Percentiles rank a stretch among this genome's conserved stretches.
phyloP scores from a whole-genome alignment of 2,888 invertebrate genomes.

The Lasioglossum leucozonium region DNA sequence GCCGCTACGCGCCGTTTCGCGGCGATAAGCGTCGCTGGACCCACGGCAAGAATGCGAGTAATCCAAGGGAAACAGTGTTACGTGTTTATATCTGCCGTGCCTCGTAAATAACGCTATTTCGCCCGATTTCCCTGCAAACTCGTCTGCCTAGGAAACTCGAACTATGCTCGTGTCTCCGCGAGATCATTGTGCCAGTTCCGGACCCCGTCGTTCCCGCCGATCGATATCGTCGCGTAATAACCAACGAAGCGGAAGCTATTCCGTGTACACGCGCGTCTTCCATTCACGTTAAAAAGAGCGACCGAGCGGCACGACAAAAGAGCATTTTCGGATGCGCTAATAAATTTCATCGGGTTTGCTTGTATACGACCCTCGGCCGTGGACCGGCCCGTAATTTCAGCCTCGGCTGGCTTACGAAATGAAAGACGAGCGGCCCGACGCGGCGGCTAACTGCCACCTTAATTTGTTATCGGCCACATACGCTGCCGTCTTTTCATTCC shows the following conservation, averaged over 20 bases:
- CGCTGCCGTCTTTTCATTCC: conserved; percentile 28
- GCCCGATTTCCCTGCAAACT: conserved; percentile 25
- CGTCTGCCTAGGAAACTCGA: conserved; percentile 47
- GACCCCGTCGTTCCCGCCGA: conserved; percentile 38
- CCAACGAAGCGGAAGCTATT: conserved; percentile 52
- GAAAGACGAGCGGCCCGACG: conserved; percentile 31
- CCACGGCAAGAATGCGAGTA: conserved; percentile 62
- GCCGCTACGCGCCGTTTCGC: conserved; percentile 26
- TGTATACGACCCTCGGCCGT: conserved; percentile 18
- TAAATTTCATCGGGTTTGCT: conserved; percentile 45
- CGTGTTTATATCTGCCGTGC: conserved; percentile 60
- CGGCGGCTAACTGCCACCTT: conserved; percentile 15
- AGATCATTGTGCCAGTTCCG: conserved; percentile 62
- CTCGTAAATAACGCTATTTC: conserved; percentile 70
- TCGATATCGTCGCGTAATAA: conserved; percentile 63
- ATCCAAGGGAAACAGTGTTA: conserved; percentile 60
- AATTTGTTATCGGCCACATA: conserved; percentile 54
- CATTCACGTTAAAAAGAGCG: conserved; percentile 58
- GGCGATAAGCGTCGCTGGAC: conserved; percentile 67
- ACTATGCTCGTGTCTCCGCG: conserved; percentile 49
- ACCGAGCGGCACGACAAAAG: conserved; percentile 32
- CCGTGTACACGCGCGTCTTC: conserved; percentile 56
- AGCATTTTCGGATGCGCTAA: conserved; percentile 36
- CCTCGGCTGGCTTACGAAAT: conserved; percentile 52
- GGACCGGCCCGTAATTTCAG: conserved; percentile 49